phyloP scores from a whole-genome alignment of 1,140 invertebrate genomes.

The Drusus annulatus region DNA sequence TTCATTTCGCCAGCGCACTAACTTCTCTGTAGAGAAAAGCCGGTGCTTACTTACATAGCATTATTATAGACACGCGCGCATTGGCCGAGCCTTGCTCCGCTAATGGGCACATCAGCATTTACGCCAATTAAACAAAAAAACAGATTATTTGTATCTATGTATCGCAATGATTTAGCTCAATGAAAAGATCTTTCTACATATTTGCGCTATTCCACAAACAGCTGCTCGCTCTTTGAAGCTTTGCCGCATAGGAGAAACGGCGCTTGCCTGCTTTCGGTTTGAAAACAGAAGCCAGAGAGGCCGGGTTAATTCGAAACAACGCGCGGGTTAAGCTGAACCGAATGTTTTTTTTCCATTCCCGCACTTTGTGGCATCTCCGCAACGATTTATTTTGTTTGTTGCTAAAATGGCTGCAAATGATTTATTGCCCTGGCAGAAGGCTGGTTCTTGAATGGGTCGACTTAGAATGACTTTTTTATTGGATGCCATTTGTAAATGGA shows the following conservation, averaged over 20 bases:
- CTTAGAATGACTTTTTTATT: conserved; percentile 42
- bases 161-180: not conserved
- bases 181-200: not conserved
- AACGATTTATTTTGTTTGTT: conserved; percentile 42
- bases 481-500: conserved; percentile 42
- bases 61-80: conserved; percentile 45
- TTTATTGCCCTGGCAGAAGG: conserved; percentile 49
- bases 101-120: not conserved
- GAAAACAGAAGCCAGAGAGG: conserved; percentile 40
- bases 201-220: not conserved
- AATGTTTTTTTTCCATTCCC: conserved; percentile 29
- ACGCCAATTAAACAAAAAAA: not conserved
- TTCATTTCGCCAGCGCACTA: conserved; percentile 27
- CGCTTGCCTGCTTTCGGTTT: conserved; percentile 14
- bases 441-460: conserved; percentile 28
- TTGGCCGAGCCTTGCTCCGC: conserved; percentile 22
- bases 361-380: conserved; percentile 14
- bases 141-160: not conserved
- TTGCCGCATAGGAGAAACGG: conserved; percentile 11
- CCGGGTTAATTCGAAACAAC: conserved; percentile 47
- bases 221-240: not conserved
- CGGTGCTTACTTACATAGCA: conserved; percentile 34
- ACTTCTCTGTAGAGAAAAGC: conserved; percentile 14
- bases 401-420: conserved; percentile 53
- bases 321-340: conserved; percentile 29